Evolutionary conservation across 1,140 invertebrate genomes (phyloP).

Genomic region (Chlorops oryzae): DNA sequence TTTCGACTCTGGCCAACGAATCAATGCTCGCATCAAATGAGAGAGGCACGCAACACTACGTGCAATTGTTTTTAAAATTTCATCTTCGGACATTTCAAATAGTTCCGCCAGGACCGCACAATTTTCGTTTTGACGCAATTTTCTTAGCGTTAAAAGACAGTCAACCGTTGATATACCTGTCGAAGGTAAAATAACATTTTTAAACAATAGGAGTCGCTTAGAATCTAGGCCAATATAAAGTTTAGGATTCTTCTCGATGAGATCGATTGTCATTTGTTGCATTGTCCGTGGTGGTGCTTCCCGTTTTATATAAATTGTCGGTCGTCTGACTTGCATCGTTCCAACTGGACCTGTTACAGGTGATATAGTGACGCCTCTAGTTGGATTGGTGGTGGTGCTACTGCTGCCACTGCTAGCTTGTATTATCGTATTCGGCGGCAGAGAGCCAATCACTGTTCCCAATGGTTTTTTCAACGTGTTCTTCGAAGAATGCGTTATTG

Average conservation of each 20-base stretch:
- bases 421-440: constrained; percentile 40
- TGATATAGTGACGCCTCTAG: not conserved
- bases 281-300: constrained; percentile 33
- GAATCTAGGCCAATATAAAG: constrained; percentile 28
- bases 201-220: constrained; percentile 27
- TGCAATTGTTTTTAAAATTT: constrained; percentile 32
- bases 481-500: not conserved
- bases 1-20: constrained; percentile 36
- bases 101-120: constrained; percentile 33
- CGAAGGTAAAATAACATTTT: constrained; percentile 29
- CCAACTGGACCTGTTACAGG: not conserved
- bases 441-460: constrained; percentile 31
- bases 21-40: constrained; percentile 31
- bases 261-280: constrained; percentile 26
- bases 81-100: constrained; percentile 34
- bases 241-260: constrained; percentile 31
- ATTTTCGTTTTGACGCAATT: constrained; percentile 36
- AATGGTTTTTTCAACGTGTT: constrained; percentile 16
- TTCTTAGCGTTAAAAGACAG: constrained; percentile 38
- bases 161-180: constrained; percentile 34
- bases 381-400: not conserved
- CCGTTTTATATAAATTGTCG: constrained; percentile 33
- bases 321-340: constrained; percentile 22
- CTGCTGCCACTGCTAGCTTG: constrained; percentile 27
- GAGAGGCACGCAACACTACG: constrained; percentile 26